A percentile compares a stretch with the other conserved stretches of the same genome.
These are phyloP conservation scores for Vespertilio murinus DNA, from an alignment of 2,797 vertebrate genomes.

Conservation along the genomic window DNA sequence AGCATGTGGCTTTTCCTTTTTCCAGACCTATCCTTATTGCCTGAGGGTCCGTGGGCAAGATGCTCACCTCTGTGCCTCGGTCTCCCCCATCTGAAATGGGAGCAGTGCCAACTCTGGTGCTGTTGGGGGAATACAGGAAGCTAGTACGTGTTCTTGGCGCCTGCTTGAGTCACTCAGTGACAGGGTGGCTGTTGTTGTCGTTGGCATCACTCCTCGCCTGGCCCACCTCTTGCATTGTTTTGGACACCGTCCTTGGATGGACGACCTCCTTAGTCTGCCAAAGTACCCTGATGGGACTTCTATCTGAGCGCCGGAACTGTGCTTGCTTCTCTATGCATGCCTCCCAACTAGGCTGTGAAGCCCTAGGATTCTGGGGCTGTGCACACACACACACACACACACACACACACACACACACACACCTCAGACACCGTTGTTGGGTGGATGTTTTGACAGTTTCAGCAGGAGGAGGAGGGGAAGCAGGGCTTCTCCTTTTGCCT, in stretches of 20 bases:
- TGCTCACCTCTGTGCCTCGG: background rate
- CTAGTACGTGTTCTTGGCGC: background rate
- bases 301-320: background rate
- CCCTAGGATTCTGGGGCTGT: background rate
- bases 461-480: background rate
- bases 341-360: background rate
- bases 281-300: background rate
- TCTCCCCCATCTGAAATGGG: background rate
- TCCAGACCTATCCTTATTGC: background rate
- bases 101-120: background rate
- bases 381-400: too few species aligned
- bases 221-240: background rate
- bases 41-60: background rate
- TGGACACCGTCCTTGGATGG: background rate
- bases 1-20: background rate
- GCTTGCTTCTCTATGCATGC: background rate
- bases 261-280: background rate
- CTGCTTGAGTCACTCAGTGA: background rate
- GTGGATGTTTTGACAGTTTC: background rate
- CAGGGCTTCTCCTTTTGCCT: background rate
- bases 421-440: background rate
- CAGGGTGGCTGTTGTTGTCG: background rate
- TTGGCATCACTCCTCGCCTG: fast-evolving
- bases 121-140: background rate
- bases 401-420: too few species aligned